Conservation (phyloP, 2,888 invertebrate species). For the Villa cingulata region DNA sequence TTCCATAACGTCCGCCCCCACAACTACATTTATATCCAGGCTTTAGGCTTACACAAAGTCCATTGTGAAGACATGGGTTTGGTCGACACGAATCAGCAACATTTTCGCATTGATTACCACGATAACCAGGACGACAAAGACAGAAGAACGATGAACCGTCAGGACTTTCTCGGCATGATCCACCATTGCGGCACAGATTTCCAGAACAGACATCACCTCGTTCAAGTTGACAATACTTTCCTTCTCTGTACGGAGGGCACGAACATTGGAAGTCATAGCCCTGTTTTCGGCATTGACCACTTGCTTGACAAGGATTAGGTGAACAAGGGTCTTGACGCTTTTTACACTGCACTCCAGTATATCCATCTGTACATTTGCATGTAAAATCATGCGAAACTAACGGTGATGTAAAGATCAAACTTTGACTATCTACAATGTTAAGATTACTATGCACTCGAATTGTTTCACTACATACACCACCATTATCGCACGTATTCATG, state of each 20-base stretch:
- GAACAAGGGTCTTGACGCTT: conserved; percentile 81
- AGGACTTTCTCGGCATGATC: conserved; percentile 77
- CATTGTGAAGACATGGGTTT: conserved; percentile 85
- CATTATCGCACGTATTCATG: conserved; percentile 57
- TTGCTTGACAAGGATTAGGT: conserved; percentile 75
- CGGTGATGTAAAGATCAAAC: conserved; percentile 72
- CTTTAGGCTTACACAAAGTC: conserved; percentile 75
- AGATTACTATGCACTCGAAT: conserved; percentile 54
- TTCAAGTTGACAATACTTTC: conserved; percentile 71
- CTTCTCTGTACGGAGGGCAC: conserved; percentile 66
- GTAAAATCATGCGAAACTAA: conserved; percentile 60
- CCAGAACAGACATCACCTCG: conserved; percentile 71
- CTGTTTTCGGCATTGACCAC: conserved; percentile 71
- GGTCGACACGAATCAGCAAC: conserved; percentile 80
- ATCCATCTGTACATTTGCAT: conserved; percentile 74
- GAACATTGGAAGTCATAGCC: conserved; percentile 73
- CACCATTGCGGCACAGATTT: conserved; percentile 82
- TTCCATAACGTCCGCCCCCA: conserved; percentile 74
- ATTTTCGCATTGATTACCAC: conserved; percentile 82
- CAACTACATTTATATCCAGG: conserved; percentile 80
- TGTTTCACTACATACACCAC: conserved; percentile 59
- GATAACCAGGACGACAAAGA: conserved; percentile 78
- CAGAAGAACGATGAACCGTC: conserved; percentile 85
- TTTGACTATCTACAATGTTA: conserved; percentile 66
- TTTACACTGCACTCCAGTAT: conserved; percentile 69